Conservation (phyloP, 2,888 invertebrate species). For the Habroteleia sp. region DNA sequence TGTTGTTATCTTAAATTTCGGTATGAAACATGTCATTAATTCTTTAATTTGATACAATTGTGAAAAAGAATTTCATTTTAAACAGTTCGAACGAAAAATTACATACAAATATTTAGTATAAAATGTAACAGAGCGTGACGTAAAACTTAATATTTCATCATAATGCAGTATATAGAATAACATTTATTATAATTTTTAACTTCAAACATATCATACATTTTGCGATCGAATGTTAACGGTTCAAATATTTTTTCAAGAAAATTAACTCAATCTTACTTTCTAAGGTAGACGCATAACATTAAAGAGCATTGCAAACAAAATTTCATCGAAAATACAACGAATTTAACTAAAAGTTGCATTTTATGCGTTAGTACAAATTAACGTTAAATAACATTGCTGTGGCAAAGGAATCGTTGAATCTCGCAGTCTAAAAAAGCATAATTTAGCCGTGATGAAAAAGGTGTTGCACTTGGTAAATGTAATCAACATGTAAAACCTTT, state of each 20-base stretch:
- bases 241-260: not conserved
- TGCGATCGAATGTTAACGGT: too few relatives aligned
- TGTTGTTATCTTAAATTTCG: constrained; percentile 34
- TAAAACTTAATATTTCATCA: constrained; percentile 15
- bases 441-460: constrained; percentile 39
- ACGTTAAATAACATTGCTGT: too few relatives aligned
- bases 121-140: constrained; percentile 13
- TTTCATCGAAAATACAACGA: too few relatives aligned
- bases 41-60: constrained; percentile 23
- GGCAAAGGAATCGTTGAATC: too few relatives aligned
- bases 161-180: constrained; percentile 1
- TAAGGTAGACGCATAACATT: too few relatives aligned
- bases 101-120: constrained; percentile 52
- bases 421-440: constrained; percentile 21
- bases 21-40: constrained; percentile 7
- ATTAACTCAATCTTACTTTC: constrained; percentile 1
- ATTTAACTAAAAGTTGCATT: too few relatives aligned
- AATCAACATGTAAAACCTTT: constrained; percentile 37
- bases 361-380: too few relatives aligned
- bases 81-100: constrained; percentile 37
- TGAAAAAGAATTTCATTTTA: constrained; percentile 31
- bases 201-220: not conserved
- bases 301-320: too few relatives aligned
- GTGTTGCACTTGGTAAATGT: constrained; percentile 29
- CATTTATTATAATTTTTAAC: constrained; percentile 1